phyloP scores from a whole-genome alignment of 2,113 vertebrate genomes.

The Ursus arctos region DNA sequence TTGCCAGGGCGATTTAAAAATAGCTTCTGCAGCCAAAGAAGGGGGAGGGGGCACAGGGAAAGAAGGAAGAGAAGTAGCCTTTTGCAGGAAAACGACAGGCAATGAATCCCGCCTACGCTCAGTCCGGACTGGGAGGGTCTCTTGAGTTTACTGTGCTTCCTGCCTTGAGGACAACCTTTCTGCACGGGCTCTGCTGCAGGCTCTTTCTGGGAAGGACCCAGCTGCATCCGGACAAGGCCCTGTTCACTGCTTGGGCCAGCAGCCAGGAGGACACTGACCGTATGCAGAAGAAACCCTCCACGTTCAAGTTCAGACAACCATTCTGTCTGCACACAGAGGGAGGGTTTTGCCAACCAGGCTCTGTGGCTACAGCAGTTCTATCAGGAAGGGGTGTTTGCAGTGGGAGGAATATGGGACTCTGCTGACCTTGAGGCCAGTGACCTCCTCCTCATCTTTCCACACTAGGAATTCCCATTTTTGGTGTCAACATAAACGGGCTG shows the following conservation, averaged over 20 bases:
- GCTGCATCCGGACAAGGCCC: neutral
- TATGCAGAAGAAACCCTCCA: neutral
- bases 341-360: neutral
- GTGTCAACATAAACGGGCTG: neutral
- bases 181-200: neutral
- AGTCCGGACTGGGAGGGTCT: neutral
- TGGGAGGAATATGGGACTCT: neutral
- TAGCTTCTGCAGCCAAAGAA: conserved; percentile 68
- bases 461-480: neutral
- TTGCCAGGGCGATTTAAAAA: conserved; percentile 83
- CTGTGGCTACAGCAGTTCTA: neutral
- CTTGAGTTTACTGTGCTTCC: neutral
- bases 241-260: neutral
- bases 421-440: neutral
- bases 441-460: neutral
- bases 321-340: neutral
- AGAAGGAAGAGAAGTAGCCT: conserved; percentile 47
- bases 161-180: neutral
- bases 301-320: neutral
- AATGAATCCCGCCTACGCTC: neutral
- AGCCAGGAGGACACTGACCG: neutral
- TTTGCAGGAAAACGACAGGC: conserved; percentile 52
- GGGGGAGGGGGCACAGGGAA: conserved; percentile 14
- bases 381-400: accelerated
- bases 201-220: neutral